These are phyloP conservation scores for Orthonychiurus folsomi DNA, from an alignment of 2,888 invertebrate genomes.

Conservation along the genomic window DNA sequence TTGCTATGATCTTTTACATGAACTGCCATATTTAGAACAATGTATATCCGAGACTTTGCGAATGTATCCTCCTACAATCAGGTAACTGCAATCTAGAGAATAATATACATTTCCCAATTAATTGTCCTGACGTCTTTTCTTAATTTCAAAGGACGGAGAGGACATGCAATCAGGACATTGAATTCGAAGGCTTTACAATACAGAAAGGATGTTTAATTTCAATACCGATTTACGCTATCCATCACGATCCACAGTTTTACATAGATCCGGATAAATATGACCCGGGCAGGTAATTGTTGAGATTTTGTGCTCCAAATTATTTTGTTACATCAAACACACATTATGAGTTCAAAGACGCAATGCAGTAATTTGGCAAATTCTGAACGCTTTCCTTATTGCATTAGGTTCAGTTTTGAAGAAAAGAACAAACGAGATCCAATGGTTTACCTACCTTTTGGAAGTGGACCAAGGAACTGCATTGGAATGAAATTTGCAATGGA, in stretches of 20 bases:
- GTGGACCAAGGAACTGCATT: neutral
- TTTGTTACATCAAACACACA: neutral
- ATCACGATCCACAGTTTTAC: neutral
- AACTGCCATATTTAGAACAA: conserved; percentile 7
- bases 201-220: neutral
- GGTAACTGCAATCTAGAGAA: neutral
- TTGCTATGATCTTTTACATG: neutral
- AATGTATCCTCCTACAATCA: neutral
- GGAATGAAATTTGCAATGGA: conserved; percentile 1
- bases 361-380: too few species aligned
- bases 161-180: neutral
- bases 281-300: neutral
- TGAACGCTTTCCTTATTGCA: too few species aligned
- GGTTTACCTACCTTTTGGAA: too few species aligned
- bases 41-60: conserved; percentile 4
- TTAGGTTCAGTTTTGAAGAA: neutral
- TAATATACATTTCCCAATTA: too few species aligned
- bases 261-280: neutral
- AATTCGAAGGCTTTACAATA: neutral
- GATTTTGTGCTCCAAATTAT: neutral
- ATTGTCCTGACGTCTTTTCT: too few species aligned
- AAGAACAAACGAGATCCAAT: conserved; percentile 3
- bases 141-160: neutral
- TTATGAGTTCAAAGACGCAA: too few species aligned
- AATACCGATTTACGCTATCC: neutral